Percentiles rank a stretch among this genome's conserved stretches.
These are phyloP conservation scores for Rallus limicola DNA, from an alignment of 2,113 vertebrate genomes.

Conservation along the genomic window DNA sequence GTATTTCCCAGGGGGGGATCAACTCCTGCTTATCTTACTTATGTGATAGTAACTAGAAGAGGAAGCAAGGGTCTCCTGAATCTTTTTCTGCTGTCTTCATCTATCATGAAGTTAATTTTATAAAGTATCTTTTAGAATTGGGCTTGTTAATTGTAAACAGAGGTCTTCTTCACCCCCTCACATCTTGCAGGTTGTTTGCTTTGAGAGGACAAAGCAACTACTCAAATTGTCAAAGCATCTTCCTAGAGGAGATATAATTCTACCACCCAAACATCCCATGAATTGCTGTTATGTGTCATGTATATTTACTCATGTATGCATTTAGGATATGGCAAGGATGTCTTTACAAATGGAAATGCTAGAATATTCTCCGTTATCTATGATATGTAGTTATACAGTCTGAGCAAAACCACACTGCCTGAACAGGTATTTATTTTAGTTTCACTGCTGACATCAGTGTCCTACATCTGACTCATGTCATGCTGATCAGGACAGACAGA, in stretches of 20 bases:
- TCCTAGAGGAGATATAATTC: not conserved
- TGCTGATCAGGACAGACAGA: not conserved
- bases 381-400: rapidly evolving
- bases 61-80: not conserved
- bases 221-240: not conserved
- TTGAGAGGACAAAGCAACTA: not conserved
- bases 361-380: not conserved
- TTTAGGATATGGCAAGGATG: not conserved
- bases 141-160: not conserved
- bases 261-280: not conserved
- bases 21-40: not conserved
- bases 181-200: not conserved
- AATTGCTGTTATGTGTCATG: not conserved
- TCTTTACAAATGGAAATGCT: not conserved
- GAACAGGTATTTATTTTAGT: not conserved
- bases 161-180: not conserved
- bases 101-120: not conserved
- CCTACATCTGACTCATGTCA: not conserved
- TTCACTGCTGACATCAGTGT: not conserved
- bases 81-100: not conserved
- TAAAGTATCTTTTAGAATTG: not conserved
- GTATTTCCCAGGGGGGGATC: not conserved
- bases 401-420: not conserved
- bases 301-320: not conserved
- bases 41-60: not conserved